phyloP scores from a whole-genome alignment of 2,113 vertebrate species.

The Ameiurus melas region DNA sequence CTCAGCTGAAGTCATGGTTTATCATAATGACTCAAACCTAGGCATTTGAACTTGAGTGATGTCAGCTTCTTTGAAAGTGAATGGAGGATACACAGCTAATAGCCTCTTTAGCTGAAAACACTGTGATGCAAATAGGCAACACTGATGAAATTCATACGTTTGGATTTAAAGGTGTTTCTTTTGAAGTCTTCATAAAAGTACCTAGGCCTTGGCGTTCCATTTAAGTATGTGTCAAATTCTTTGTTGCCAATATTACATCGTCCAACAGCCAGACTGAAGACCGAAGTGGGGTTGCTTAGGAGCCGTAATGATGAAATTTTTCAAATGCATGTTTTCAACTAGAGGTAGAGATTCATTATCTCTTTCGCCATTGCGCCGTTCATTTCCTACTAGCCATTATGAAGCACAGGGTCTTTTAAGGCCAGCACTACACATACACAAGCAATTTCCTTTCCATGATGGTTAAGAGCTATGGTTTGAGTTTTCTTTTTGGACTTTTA shows the following conservation, averaged over 20 bases:
- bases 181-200: constrained; percentile 61
- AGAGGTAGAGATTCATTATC: neutral
- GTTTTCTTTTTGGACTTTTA: neutral
- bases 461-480: neutral
- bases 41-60: constrained; percentile 45
- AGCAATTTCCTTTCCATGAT: neutral
- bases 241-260: constrained; percentile 57
- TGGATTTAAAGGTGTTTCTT: constrained; percentile 64
- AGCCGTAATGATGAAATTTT: constrained; percentile 45
- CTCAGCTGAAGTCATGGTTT: constrained; percentile 48
- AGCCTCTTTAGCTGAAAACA: constrained; percentile 46
- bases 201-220: constrained; percentile 55
- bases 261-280: constrained; percentile 41
- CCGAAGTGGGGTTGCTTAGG: constrained; percentile 18
- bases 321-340: constrained; percentile 23
- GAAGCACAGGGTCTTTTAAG: neutral
- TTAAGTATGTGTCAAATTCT: constrained; percentile 64
- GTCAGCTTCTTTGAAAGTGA: constrained; percentile 42
- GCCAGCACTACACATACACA: neutral
- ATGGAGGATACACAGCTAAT: constrained; percentile 43
- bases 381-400: neutral
- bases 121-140: constrained; percentile 53
- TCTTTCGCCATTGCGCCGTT: neutral
- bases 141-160: constrained; percentile 61
- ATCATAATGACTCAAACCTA: constrained; percentile 44